Conservation (phyloP, 2,888 invertebrate genomes). For the Vanessa cardui region DNA sequence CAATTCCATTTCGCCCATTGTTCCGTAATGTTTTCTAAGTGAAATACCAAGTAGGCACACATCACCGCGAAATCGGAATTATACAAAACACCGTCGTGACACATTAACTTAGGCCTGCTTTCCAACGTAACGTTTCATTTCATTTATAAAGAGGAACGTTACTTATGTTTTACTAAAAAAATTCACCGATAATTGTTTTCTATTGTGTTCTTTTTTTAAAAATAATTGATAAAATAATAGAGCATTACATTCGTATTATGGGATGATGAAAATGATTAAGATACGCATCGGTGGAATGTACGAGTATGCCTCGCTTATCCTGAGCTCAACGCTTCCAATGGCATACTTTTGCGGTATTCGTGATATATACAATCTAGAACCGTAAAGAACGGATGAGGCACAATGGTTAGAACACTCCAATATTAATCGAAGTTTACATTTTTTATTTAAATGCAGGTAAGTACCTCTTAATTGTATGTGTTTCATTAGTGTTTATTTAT, state of each 20-base stretch:
- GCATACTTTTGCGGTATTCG: constrained; percentile 44
- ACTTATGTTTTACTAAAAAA: too few relatives aligned
- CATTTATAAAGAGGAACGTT: too few relatives aligned
- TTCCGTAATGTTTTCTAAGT: constrained; percentile 68
- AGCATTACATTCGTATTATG: constrained; percentile 15
- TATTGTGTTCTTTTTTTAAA: too few relatives aligned
- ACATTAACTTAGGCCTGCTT: constrained; percentile 36
- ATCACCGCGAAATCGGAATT: constrained; percentile 67
- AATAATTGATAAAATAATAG: constrained; percentile 10
- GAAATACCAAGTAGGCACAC: constrained; percentile 54
- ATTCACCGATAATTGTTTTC: too few relatives aligned
- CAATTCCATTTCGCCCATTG: constrained; percentile 63
- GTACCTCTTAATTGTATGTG: too few relatives aligned
- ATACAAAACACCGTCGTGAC: constrained; percentile 55
- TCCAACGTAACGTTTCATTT: not conserved
- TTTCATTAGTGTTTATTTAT: too few relatives aligned
- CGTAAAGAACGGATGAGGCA: too few relatives aligned
- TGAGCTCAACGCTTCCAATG: constrained; percentile 47
- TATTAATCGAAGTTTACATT: too few relatives aligned
- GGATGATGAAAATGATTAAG: constrained; percentile 22
- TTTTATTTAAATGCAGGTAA: too few relatives aligned
- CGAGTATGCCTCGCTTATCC: constrained; percentile 42
- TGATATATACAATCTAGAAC: constrained; percentile 52
- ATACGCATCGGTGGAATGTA: constrained; percentile 21
- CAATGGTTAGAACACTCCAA: too few relatives aligned